Evolutionary conservation across 2,113 vertebrate genomes (phyloP).

Genomic region (Tinamus guttatus): DNA sequence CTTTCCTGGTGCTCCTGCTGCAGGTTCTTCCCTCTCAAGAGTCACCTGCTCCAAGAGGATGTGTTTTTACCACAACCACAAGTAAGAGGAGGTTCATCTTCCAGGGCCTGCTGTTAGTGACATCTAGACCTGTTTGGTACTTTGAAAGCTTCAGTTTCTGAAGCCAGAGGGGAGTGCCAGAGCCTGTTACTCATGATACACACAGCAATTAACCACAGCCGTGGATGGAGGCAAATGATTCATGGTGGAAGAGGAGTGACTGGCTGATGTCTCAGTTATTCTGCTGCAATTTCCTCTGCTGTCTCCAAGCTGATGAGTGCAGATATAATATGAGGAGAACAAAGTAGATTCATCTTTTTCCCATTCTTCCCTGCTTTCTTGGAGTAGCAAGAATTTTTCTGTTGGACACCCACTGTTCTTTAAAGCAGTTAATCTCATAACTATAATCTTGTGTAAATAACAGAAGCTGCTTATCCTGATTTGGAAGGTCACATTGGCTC

Average conservation of each 20-base stretch:
- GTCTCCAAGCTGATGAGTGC: background rate
- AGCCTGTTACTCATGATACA: background rate
- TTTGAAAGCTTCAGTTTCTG: background rate
- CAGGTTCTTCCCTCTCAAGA: background rate
- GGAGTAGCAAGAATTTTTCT: background rate
- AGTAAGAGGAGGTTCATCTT: background rate
- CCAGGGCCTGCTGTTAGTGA: background rate
- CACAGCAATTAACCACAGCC: background rate
- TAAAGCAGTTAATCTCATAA: background rate
- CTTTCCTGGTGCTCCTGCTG: background rate
- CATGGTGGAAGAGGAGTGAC: background rate
- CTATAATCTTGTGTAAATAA: background rate
- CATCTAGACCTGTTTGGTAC: background rate
- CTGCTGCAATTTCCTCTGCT: background rate
- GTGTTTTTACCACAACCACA: background rate
- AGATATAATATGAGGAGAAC: background rate
- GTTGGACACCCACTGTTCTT: background rate
- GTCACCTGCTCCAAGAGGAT: background rate
- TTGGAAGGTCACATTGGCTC: background rate
- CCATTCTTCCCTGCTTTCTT: background rate
- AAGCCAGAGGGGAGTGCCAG: background rate
- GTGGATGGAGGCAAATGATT: background rate
- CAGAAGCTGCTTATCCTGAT: background rate
- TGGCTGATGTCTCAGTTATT: background rate
- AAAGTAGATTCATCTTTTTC: background rate